Evolutionary conservation across 1,140 invertebrate species (phyloP).

Genomic region (Drosophila mojavensis): DNA sequence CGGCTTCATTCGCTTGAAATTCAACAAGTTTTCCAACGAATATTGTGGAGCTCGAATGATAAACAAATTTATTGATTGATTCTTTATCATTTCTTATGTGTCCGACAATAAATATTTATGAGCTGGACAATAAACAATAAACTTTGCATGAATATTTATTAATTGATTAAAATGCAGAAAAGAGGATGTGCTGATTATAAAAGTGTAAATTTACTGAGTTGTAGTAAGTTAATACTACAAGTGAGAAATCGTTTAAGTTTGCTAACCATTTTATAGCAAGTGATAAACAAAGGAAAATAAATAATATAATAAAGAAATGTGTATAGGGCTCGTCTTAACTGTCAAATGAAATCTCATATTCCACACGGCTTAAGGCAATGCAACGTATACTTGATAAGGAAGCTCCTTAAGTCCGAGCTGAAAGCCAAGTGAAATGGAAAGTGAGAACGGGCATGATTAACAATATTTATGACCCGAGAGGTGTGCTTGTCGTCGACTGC

Average conservation of each 20-base stretch:
- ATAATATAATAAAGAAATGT: no score
- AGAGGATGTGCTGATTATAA: no score
- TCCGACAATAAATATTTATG: slow-evolving; percentile 4
- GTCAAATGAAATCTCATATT: no score
- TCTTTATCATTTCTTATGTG: background rate
- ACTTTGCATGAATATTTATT: background rate
- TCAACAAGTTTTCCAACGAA: slow-evolving; percentile 9
- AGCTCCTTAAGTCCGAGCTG: background rate
- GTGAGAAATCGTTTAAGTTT: no score
- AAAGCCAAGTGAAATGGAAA: background rate
- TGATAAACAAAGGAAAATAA: no score
- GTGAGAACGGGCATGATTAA: slow-evolving; percentile 12
- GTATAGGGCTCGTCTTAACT: no score
- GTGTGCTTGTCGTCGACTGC: background rate
- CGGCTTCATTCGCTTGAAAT: slow-evolving; percentile 28
- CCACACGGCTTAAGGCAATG: background rate
- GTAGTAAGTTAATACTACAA: no score
- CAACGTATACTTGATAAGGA: background rate
- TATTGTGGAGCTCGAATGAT: background rate
- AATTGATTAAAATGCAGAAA: background rate
- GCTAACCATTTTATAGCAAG: no score
- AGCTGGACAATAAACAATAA: background rate
- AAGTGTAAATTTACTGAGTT: no score
- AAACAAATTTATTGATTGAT: background rate
- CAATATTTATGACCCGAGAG: background rate